Conservation (phyloP, 2,113 vertebrate species). For the Trogon surrucura region DNA sequence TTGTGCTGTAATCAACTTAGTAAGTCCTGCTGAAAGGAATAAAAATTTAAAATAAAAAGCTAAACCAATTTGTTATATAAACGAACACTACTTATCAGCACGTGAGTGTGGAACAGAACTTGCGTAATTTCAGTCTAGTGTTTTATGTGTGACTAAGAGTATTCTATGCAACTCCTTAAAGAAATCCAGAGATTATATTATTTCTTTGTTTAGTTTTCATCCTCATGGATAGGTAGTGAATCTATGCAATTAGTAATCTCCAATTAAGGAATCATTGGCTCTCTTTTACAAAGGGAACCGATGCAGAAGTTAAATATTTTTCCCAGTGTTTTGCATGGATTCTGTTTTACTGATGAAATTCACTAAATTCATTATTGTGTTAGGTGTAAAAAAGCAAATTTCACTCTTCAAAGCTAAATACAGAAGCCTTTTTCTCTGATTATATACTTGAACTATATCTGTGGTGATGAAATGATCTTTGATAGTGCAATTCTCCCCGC, state of each 20-base stretch:
- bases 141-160: neutral
- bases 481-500: neutral
- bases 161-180: neutral
- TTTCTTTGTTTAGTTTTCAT: neutral
- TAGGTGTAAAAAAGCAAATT: conserved; percentile 4
- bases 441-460: neutral
- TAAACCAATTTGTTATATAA: neutral
- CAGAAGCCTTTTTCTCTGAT: neutral
- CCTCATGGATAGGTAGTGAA: neutral
- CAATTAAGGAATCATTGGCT: neutral
- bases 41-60: neutral
- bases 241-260: neutral
- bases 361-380: neutral
- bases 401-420: neutral
- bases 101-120: neutral
- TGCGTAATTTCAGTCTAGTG: neutral
- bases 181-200: neutral
- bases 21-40: neutral
- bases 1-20: neutral
- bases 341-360: neutral
- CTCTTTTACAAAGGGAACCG: neutral
- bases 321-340: neutral
- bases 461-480: neutral
- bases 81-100: neutral
- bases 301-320: neutral